Percentiles rank a stretch among this genome's conserved stretches.
Conservation (phyloP, 2,888 invertebrate genomes). For the Thyatira batis region DNA sequence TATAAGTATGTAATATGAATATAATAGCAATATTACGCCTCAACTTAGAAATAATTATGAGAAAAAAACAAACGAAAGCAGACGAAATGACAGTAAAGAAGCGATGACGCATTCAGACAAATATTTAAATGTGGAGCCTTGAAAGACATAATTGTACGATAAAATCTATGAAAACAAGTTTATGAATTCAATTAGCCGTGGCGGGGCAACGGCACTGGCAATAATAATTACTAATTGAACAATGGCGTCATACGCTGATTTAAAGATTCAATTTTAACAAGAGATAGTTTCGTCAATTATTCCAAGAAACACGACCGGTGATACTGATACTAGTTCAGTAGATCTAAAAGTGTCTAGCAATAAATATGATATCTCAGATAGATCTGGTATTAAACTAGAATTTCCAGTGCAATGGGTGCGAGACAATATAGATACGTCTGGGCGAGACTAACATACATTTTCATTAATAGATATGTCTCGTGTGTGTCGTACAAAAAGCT, state of each 20-base stretch:
- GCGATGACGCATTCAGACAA: neutral
- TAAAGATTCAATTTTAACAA: neutral
- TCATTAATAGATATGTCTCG: neutral
- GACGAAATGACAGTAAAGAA: neutral
- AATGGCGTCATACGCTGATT: neutral
- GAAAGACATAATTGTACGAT: slow-evolving; percentile 1
- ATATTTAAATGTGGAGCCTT: neutral
- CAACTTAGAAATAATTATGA: neutral
- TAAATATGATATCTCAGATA: slow-evolving; percentile 4
- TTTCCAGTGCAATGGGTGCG: slow-evolving; percentile 3
- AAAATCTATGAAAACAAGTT: slow-evolving; percentile 1
- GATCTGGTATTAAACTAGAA: slow-evolving; percentile 3
- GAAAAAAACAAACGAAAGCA: neutral
- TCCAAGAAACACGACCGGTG: neutral
- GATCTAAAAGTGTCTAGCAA: slow-evolving; percentile 2
- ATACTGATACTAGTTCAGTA: slow-evolving; percentile 3
- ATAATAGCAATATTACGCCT: slow-evolving; percentile 42
- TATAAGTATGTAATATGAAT: slow-evolving; percentile 34
- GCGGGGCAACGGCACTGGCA: neutral
- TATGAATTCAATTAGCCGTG: neutral
- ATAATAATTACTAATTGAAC: slow-evolving; percentile 1
- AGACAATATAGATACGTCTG: neutral
- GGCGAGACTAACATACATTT: neutral
- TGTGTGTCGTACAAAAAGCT: neutral
- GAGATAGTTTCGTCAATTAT: neutral